These are phyloP conservation scores for Magallana nippona DNA, from an alignment of 2,888 invertebrate genomes.

Conservation along the genomic window DNA sequence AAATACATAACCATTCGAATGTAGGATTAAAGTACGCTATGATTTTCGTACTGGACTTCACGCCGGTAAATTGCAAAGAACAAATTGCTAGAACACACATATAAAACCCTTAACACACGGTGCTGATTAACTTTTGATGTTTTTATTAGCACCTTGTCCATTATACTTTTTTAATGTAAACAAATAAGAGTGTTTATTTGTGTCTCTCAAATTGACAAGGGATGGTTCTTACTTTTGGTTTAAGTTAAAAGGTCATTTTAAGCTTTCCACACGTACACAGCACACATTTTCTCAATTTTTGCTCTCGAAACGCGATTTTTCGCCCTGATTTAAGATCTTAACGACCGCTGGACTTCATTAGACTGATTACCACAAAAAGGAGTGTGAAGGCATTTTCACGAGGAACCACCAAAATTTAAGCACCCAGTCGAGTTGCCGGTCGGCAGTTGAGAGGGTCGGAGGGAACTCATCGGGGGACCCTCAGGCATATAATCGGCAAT, in stretches of 20 bases:
- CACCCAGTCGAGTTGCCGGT: background rate
- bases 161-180: background rate
- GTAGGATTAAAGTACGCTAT: no score
- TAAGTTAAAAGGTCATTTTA: background rate
- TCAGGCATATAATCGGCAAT: constrained; percentile 10
- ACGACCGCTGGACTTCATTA: constrained; percentile 20
- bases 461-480: background rate
- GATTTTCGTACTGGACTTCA: no score
- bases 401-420: background rate
- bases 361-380: background rate
- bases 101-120: background rate
- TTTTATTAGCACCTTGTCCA: background rate
- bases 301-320: constrained; percentile 1
- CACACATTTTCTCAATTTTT: constrained; percentile 23
- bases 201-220: background rate
- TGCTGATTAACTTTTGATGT: background rate
- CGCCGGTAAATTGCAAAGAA: no score
- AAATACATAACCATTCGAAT: no score
- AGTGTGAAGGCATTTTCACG: background rate
- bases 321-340: background rate
- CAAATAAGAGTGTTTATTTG: background rate
- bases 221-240: background rate
- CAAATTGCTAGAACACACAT: no score
- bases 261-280: background rate
- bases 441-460: background rate